Percentiles rank a stretch among this genome's conserved stretches.
Conservation (phyloP, 2,888 invertebrate genomes). For the Eristalis tenax region DNA sequence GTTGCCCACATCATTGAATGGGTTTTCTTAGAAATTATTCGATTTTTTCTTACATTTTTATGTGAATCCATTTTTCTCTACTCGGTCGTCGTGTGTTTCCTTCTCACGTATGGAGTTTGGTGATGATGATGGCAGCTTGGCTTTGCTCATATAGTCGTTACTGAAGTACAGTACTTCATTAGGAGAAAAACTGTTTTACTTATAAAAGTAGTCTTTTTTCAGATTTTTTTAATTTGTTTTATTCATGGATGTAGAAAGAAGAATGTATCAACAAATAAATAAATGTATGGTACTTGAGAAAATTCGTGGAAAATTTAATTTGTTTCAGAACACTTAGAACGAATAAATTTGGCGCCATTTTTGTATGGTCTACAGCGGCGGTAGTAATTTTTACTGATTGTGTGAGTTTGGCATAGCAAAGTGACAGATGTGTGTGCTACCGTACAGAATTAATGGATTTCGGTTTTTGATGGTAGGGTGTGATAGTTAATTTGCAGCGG, state of each 20-base stretch:
- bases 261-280: not conserved
- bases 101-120: constrained; percentile 33
- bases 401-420: constrained; percentile 29
- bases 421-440: constrained; percentile 53
- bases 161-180: constrained; percentile 60
- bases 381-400: constrained; percentile 45
- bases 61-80: constrained; percentile 18
- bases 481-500: not conserved
- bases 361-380: constrained; percentile 46
- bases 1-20: constrained; percentile 8
- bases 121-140: constrained; percentile 66
- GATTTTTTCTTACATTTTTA: constrained; percentile 58
- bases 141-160: constrained; percentile 38
- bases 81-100: constrained; percentile 11
- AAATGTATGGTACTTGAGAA: not conserved
- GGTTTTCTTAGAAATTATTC: constrained; percentile 61
- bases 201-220: not conserved
- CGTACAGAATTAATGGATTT: constrained; percentile 40
- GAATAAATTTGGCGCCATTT: constrained; percentile 68
- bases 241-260: not conserved
- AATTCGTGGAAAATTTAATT: not conserved
- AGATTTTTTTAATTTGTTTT: not conserved
- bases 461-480: not conserved
- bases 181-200: constrained; percentile 35
- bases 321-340: constrained; percentile 3